Evolutionary conservation across 2,113 vertebrate genomes (phyloP).

Genomic region (Microcebus ravelobensis): DNA sequence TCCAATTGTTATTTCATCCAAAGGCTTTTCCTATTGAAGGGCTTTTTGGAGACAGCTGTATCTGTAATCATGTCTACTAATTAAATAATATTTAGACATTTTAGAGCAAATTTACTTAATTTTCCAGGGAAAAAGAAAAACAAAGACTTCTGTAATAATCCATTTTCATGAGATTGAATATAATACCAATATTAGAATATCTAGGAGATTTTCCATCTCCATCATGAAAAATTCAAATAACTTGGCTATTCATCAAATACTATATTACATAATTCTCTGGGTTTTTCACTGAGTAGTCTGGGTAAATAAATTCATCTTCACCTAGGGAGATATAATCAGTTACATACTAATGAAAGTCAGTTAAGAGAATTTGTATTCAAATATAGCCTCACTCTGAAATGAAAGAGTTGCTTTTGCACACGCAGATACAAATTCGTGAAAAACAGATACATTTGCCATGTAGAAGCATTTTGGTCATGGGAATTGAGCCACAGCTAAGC

Average conservation of each 20-base stretch:
- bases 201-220: background rate
- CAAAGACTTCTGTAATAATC: background rate
- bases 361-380: background rate
- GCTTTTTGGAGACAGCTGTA: background rate
- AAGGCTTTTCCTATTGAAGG: constrained; percentile 1
- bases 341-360: background rate
- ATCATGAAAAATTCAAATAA: constrained; percentile 49
- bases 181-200: background rate
- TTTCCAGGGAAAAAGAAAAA: constrained; percentile 14
- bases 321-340: background rate
- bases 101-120: constrained; percentile 9
- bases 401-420: background rate
- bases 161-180: background rate
- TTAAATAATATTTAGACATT: constrained; percentile 6
- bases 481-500: background rate
- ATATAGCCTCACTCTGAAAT: background rate
- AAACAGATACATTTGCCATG: background rate
- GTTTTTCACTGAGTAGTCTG: background rate
- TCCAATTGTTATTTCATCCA: constrained; percentile 13
- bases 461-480: background rate
- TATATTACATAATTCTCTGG: background rate
- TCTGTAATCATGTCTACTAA: background rate
- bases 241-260: constrained; percentile 5
- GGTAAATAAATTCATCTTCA: background rate
- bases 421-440: background rate